Evolutionary conservation across 2,888 invertebrate genomes (phyloP), one percentile per base, ranked within the genome.

Genomic region (Ophioninae sp.): DNA sequence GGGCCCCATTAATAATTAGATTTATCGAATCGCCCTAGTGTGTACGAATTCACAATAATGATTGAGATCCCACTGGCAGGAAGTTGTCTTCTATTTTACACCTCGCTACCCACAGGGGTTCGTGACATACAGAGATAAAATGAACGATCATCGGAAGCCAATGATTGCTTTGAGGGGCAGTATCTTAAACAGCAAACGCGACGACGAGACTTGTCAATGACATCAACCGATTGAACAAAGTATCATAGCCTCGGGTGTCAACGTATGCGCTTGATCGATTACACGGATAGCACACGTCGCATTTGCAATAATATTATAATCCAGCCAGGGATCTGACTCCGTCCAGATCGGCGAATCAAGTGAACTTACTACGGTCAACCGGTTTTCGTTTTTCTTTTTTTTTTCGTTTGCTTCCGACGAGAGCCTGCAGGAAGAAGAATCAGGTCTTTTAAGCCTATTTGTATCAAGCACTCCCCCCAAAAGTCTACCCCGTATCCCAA

Each of bases 381-480:
- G 17, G 50, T 50, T 64, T 41, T 67, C n/a, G 50, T 50, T 64
- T 41, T 67, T 30, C 23, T 21, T 0, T 37, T 37, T 69, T 61
- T 41, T 20, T 69, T 59, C 69, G 20, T 61, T 77, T 69, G n/a
- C 17, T 59, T 10, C n/a, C 13, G 44, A 39, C 41, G 57, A 41
- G 62, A 62, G 61, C n/a, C 44, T 50, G 20, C n/a, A 20, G 62
- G n/a, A 30, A 39, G 23, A n/a, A 57, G 37, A 30, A 50, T 65
- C 17, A 21, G 59, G 37, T 44, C 61, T 70, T 77, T 70, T 77
- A 78, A 82, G 81, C 77, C 68, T 37, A 74, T 73, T 73, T 73
- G 78, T 78, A 78, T 82, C 82, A 82, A 41, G 50, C 50, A 13
- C 13, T 13, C 50, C 41, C 8, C 41, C 41, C n/a, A n/a, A n/a